A percentile compares a stretch with the other conserved stretches of the same genome.
Conservation (phyloP, 37 sponge, comb jelly and placozoan genomes). For the Halichondria panicea region DNA sequence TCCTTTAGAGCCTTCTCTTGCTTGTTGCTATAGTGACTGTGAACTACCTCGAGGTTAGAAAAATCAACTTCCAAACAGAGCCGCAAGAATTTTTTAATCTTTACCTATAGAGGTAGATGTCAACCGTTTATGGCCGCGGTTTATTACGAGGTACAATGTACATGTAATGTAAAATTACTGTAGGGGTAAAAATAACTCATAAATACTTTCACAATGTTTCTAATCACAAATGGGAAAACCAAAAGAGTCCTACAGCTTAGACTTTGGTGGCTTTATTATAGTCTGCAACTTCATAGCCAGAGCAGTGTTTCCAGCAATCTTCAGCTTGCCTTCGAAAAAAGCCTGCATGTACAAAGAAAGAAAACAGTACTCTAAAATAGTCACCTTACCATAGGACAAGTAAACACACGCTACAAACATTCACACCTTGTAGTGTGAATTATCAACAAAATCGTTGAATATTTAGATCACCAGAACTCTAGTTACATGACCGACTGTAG, state of each 20-base stretch:
- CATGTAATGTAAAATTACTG: neutral
- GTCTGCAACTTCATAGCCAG: conserved; percentile 87
- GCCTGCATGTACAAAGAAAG: conserved; percentile 57
- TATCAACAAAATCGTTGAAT: no score
- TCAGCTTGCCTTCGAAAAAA: conserved; percentile 89
- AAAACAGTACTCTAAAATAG: no score
- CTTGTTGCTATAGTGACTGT: neutral
- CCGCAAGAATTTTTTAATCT: neutral
- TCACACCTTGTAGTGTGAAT: no score
- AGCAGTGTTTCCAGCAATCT: conserved; percentile 88
- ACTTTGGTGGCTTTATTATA: conserved; percentile 54
- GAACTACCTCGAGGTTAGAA: neutral
- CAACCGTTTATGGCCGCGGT: neutral
- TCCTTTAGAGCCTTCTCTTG: neutral
- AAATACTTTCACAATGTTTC: neutral
- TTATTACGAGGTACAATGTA: neutral
- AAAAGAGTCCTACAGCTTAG: conserved; percentile 52
- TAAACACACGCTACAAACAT: no score
- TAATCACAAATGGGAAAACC: neutral
- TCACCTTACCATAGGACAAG: no score
- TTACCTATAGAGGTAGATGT: neutral
- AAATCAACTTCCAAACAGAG: no score
- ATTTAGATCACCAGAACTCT: no score
- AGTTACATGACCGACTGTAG: no score
- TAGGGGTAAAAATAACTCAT: neutral